Evolutionary conservation across 2,888 invertebrate genomes (phyloP), one percentile per base, ranked within the genome.

Genomic region (Trichogramma dendrolimi): DNA sequence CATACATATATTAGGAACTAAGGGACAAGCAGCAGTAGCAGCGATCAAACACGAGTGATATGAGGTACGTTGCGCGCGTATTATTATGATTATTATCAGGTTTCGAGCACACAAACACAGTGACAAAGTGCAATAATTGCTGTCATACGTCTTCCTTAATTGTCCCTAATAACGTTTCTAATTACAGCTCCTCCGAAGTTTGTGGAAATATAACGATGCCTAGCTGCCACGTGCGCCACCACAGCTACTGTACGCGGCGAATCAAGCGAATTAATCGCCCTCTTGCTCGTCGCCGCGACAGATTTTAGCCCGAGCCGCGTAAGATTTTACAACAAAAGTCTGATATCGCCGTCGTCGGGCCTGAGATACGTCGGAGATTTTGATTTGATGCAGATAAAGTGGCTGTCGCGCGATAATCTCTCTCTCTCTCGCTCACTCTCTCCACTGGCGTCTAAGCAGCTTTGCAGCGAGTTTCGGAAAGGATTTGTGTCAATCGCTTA

Each of bases 61-160:
- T 27, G 27, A 27, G 27, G 27, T 2, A 27, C 27, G 27, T 27
- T 27, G 27, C 27, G 27, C 27, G 3, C 27, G 27, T 27, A 27
- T 27, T 27, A 27, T 27, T 27, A 27, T 27, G 27, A 27, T 27
- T 27, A 27, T 27, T 27, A 27, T 27, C 27, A 27, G 27, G 27
- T 27, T 27, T 27, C 27, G 27, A 27, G 27, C 2, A 2, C 3
- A 27, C 27, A 27, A 27, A 62, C 56, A 56, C 58, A 63, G 62
- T 62, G 65, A 61, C 62, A 62, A 65, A 62, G 62, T 65, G 65
- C 58, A 62, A 62, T 62, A 65, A 65, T 62, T 65, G 62, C 58
- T 56, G 62, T 65, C 62, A 62, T 62, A 56, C 58, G 61, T 65
- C 65, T 62, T 62, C 62, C 58, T 55, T 62, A 62, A 62, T 62